A percentile compares a stretch with the other conserved stretches of the same genome.
These are phyloP conservation scores for Saiga tatarica DNA, from an alignment of 2,113 vertebrate genomes.

Conservation along the genomic window DNA sequence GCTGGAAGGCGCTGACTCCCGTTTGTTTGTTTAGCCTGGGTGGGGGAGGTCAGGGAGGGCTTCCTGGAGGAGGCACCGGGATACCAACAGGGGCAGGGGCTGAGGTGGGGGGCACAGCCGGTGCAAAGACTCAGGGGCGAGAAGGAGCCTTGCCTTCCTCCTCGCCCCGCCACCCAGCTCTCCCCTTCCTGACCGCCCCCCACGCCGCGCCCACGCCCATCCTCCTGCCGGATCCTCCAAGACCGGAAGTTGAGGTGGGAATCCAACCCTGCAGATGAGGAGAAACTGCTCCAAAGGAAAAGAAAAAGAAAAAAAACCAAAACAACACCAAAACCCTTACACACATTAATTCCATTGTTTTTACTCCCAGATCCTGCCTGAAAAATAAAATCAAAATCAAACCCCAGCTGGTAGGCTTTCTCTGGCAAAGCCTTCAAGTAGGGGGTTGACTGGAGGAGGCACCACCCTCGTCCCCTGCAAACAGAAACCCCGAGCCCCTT, in stretches of 20 bases:
- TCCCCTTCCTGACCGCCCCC: neutral
- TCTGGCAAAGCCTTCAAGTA: neutral
- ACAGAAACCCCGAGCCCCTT: too few species aligned
- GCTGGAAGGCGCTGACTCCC: neutral
- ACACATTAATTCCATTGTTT: slow-evolving; percentile 55
- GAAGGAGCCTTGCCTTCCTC: neutral
- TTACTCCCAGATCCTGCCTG: slow-evolving; percentile 47
- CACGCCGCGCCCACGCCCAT: neutral
- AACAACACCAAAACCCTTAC: neutral
- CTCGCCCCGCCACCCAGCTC: neutral
- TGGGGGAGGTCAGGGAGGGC: neutral
- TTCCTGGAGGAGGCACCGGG: neutral
- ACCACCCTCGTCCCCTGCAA: accelerated
- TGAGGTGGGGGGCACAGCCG: neutral
- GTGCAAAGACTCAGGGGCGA: neutral
- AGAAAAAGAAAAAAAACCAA: neutral
- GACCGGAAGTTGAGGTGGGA: slow-evolving; percentile 40
- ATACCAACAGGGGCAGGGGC: neutral
- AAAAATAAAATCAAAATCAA: slow-evolving; percentile 48
- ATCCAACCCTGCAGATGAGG: slow-evolving; percentile 17
- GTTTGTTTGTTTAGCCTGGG: neutral
- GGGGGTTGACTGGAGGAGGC: neutral
- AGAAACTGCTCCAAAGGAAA: slow-evolving; percentile 35
- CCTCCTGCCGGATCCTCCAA: neutral
- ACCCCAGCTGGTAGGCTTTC: slow-evolving; percentile 5